Evolutionary conservation across 1,140 invertebrate species (phyloP).

Genomic region (Argopecten irradians): DNA sequence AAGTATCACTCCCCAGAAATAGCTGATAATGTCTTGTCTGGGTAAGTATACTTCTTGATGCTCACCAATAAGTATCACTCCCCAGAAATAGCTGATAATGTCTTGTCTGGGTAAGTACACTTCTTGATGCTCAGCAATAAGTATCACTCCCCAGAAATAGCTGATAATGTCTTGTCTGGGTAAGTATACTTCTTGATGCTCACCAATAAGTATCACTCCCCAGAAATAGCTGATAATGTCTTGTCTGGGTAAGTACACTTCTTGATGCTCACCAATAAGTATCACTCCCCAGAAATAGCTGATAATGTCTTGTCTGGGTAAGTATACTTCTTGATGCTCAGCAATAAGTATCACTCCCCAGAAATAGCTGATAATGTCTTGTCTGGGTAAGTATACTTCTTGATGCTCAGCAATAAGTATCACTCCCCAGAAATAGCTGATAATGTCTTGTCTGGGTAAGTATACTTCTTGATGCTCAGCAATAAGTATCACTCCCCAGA

Average conservation of each 20-base stretch:
- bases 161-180: not conserved
- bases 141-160: not conserved
- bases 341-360: not conserved
- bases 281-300: not conserved
- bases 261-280: no score
- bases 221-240: not conserved
- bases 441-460: slow-evolving; percentile 79
- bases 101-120: slow-evolving; percentile 76
- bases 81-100: slow-evolving; percentile 80
- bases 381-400: no score
- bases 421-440: slow-evolving; percentile 70
- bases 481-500: not conserved
- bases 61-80: no score
- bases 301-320: not conserved
- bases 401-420: no score
- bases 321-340: no score
- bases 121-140: no score
- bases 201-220: not conserved
- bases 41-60: no score
- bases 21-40: not conserved
- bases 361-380: not conserved
- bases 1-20: not conserved
- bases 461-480: no score
- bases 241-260: not conserved
- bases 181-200: no score